A percentile compares a stretch with the other conserved stretches of the same genome.
Evolutionary conservation across 2,113 vertebrate genomes (phyloP).

Genomic region (Holacanthus passer): DNA sequence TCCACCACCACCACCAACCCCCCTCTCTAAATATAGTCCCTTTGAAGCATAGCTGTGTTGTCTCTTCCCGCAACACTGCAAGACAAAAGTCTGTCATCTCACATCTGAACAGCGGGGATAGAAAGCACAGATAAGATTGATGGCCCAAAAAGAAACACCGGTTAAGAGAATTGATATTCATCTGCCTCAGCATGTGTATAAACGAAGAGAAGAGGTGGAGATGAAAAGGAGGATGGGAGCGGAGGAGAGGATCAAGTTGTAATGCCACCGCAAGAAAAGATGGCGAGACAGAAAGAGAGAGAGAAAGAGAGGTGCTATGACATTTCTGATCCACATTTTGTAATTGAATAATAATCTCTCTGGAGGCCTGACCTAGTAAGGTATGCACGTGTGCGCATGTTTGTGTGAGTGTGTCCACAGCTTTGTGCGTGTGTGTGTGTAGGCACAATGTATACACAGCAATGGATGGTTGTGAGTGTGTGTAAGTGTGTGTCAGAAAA

Average conservation of each 20-base stretch:
- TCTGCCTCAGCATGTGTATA: slow-evolving; percentile 50
- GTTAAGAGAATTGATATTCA: slow-evolving; percentile 72
- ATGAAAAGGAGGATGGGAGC: slow-evolving; percentile 28
- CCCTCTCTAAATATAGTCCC: slow-evolving; percentile 82
- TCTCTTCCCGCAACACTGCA: slow-evolving; percentile 74
- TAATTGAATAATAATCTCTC: slow-evolving; percentile 80
- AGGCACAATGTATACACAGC: slow-evolving; percentile 11
- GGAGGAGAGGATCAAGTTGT: slow-evolving; percentile 22
- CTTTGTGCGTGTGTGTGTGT: slow-evolving; percentile 8
- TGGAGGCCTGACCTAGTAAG: slow-evolving; percentile 73
- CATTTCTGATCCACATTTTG: slow-evolving; percentile 80
- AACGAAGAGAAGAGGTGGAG: slow-evolving; percentile 32
- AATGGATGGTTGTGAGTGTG: slow-evolving; percentile 28
- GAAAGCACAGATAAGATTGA: slow-evolving; percentile 70
- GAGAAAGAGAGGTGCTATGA: slow-evolving; percentile 63
- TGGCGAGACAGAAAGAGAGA: slow-evolving; percentile 16
- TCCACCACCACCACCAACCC: slow-evolving; percentile 2
- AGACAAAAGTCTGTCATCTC: slow-evolving; percentile 83
- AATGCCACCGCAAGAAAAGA: slow-evolving; percentile 10
- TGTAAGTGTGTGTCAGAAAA: slow-evolving; percentile 33
- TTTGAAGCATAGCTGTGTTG: slow-evolving; percentile 80
- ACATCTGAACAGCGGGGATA: slow-evolving; percentile 68
- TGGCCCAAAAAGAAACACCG: slow-evolving; percentile 66
- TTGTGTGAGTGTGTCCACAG: slow-evolving; percentile 9
- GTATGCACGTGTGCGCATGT: slow-evolving; percentile 24